These are phyloP conservation scores for Mohoua ochrocephala DNA, from an alignment of 2,113 vertebrate species.

Conservation along the genomic window DNA sequence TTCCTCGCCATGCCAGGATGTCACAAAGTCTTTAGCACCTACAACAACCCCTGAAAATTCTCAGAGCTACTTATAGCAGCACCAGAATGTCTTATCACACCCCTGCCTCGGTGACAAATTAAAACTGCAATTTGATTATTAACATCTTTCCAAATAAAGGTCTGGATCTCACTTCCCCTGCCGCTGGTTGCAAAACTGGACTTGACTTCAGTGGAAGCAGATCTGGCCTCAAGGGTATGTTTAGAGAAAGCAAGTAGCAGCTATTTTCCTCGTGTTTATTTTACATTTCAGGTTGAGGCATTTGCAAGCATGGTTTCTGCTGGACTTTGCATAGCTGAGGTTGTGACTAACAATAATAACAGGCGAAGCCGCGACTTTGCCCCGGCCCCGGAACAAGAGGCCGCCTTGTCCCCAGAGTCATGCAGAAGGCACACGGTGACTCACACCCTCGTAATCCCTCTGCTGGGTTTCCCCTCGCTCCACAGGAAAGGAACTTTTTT, in stretches of 20 bases:
- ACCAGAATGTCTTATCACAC: slow-evolving; percentile 17
- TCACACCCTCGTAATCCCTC: not conserved
- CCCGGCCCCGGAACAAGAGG: slow-evolving; percentile 36
- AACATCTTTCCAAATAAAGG: slow-evolving; percentile 13
- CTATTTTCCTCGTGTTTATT: slow-evolving; percentile 37
- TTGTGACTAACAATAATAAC: slow-evolving; percentile 33
- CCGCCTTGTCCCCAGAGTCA: slow-evolving; percentile 37
- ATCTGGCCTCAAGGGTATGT: not conserved
- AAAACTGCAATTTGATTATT: slow-evolving; percentile 32
- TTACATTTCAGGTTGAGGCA: slow-evolving; percentile 44
- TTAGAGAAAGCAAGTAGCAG: slow-evolving; percentile 27
- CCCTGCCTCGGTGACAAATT: slow-evolving; percentile 38
- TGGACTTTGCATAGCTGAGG: slow-evolving; percentile 19
- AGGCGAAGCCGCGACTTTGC: not conserved
- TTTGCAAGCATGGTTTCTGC: slow-evolving; percentile 14
- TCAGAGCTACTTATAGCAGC: slow-evolving; percentile 24
- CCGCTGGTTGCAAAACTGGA: not conserved
- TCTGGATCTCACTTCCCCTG: not conserved
- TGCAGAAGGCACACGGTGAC: slow-evolving; percentile 2
- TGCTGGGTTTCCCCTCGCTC: slow-evolving; percentile 8
- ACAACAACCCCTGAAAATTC: not conserved
- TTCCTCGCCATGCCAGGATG: not conserved
- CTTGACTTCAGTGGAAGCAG: not conserved
- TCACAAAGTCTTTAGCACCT: slow-evolving; percentile 36
- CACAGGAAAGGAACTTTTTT: not conserved